A percentile compares a stretch with the other conserved stretches of the same genome.
phyloP scores from a whole-genome alignment of 2,113 vertebrate genomes.

The Nerophis ophidion region DNA sequence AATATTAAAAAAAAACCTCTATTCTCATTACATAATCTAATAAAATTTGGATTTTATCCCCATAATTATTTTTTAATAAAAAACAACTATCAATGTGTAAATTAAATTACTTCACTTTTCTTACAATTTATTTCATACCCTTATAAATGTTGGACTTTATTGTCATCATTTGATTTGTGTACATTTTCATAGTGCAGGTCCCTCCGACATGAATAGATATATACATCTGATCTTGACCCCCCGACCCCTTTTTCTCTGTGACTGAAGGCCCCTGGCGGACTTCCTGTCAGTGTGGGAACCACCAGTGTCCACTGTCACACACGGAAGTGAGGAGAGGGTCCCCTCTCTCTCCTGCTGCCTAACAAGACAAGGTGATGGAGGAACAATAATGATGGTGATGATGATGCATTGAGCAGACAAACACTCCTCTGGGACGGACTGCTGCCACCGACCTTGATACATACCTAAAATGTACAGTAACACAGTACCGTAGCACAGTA shows the following conservation, averaged over 20 bases:
- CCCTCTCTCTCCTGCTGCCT: conserved; percentile 29
- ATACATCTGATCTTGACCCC: conserved; percentile 30
- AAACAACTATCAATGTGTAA: too few relatives aligned
- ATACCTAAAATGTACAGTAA: conserved; percentile 27
- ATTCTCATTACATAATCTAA: too few relatives aligned
- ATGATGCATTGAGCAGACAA: conserved; percentile 33
- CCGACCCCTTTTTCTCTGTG: conserved; percentile 21
- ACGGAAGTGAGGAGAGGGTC: conserved; percentile 56
- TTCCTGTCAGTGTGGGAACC: conserved; percentile 76
- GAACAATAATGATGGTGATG: conserved; percentile 44
- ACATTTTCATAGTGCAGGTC: too few relatives aligned
- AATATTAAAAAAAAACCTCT: too few relatives aligned
- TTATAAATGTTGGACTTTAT: too few relatives aligned
- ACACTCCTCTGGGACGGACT: conserved; percentile 25
- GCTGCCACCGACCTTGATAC: conserved; percentile 37
- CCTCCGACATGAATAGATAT: background rate
- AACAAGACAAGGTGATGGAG: conserved; percentile 59
- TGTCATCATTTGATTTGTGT: too few relatives aligned
- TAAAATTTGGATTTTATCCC: too few relatives aligned
- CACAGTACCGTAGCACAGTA: conserved; percentile 7
- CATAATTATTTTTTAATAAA: too few relatives aligned
- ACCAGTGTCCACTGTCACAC: conserved; percentile 66
- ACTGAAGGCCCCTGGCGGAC: conserved; percentile 64
- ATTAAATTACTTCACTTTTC: too few relatives aligned
- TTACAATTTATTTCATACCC: too few relatives aligned